Conservation (phyloP, 2,113 vertebrate species). For the Chroicocephalus ridibundus region DNA sequence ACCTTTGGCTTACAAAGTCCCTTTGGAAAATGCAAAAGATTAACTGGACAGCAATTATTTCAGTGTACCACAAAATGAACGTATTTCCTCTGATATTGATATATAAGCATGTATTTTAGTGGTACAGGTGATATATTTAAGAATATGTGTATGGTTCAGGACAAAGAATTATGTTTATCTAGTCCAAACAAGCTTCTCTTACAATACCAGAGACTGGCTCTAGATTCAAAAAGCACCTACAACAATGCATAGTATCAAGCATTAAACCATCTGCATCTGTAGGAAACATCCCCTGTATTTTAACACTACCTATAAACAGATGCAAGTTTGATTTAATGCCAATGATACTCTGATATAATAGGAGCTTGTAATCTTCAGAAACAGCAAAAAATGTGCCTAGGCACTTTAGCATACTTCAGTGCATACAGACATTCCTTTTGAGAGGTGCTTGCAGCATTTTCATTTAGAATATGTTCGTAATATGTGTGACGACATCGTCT, state of each 20-base stretch:
- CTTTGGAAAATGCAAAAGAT: constrained; percentile 46
- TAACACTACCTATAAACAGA: background rate
- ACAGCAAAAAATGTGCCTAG: background rate
- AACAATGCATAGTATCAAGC: background rate
- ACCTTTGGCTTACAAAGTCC: constrained; percentile 44
- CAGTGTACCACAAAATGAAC: background rate
- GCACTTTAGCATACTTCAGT: background rate
- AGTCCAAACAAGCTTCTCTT: background rate
- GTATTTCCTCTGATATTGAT: background rate
- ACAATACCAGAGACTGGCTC: background rate
- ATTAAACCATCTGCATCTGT: background rate
- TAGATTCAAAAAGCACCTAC: background rate
- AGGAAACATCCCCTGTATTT: background rate
- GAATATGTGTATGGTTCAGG: constrained; percentile 2
- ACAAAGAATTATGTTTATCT: background rate
- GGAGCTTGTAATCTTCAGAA: background rate
- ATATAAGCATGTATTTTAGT: background rate
- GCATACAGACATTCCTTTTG: background rate
- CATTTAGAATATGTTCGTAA: background rate
- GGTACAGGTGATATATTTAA: background rate
- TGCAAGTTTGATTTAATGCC: background rate
- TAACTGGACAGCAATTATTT: background rate
- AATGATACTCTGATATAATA: background rate
- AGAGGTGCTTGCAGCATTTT: background rate
- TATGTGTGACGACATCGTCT: background rate